Base-by-base conservation (phyloP, 2,113 vertebrate genomes). In the Halcyon senegalensis region DNA sequence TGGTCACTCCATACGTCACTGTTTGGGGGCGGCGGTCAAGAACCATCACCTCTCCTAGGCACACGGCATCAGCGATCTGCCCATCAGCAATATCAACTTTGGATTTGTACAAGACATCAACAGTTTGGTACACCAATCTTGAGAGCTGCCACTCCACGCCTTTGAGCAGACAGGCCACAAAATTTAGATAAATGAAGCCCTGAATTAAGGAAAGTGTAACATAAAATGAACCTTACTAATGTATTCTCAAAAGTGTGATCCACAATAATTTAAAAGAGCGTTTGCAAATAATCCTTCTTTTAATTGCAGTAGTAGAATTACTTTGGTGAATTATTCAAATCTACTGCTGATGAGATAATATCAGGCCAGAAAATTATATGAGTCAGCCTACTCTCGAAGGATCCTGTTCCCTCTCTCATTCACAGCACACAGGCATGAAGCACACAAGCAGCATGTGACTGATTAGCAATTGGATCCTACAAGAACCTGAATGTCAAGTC, bases 201-300 rank as follows among this genome's bases (percentile, higher is more conserved):
- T 53, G 56, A 84, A 84, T 88, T 95, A 91, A 88, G 48, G 24
- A 92, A 95, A 24, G 43, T 58, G 19, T 60, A 87, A 70, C 43
- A 89, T 7, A 4, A 84, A 95, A 53, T 66, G 39, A 63, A 60
- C 27, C 31, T 66, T 80, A 53, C 56, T 82, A 48, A 66, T 13
- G 30, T 64, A 48, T 69, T 92, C 51, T 92, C 85, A 92, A 56
- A 94, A 89, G 35, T 30, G 35, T 53, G 76, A 87, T 84, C 33
- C 62, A 84, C 48, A 90, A 50, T 80, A 84, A 95, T 77, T 86
- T 83, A 80, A 37, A 35, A 73, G 14, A 84, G 9, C 1, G 1
- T 87, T 95, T 85, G 50, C 69, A 96, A 94, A 91, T 91, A 92
- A 81, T 86, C 33, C 31, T 48, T 79, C 41, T 79, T 93, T 84